Evolutionary conservation across 2,797 vertebrate genomes (phyloP), one percentile per base, ranked within the genome.

Genomic region (Pangasius larnaudii): DNA sequence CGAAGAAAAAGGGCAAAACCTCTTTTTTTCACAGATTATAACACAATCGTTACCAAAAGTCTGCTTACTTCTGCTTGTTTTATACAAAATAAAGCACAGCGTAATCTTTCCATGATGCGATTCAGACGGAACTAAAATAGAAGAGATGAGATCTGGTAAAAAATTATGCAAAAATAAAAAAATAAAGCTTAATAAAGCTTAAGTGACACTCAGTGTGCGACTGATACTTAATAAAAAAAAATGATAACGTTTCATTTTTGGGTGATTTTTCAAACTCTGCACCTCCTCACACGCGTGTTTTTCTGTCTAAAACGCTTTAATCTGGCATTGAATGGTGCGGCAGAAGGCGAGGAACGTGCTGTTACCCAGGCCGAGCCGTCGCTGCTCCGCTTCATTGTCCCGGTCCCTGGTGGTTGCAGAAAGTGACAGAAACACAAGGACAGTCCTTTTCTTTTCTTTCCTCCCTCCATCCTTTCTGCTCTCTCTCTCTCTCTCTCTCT

Each of bases 401-500:
- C 72, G 84, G 19, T 91, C 91, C 86, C 91, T 89, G 86, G 91
- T 89, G 91, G 86, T 86, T 89, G 61, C 83, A 87, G 85, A 87
- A 86, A 86, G 80, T 90, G 90, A 89, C 89, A 88, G 89, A 90
- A 91, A 88, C 85, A 90, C 89, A 91, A 90, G 93, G 93, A 94
- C 93, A 63, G 93, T 92, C 86, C 80, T 59, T 91, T 90, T 88
- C 36, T 89, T 59, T 85, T 78, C 85, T 80, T 2, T 58, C 6
- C 58, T 71, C 79, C 59, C 72, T 61, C 85, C 87, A 27, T 83
- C 81, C 63, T 51, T 79, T 27, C 86, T 80, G 58, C 65, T 51
- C 53, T 58, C 78, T 81, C 56, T 46, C 56, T 7, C 72, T 84
- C 65, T 82, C 63, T 59, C 49, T 84, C 59, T 77, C 88, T 89